phyloP scores from a whole-genome alignment of 2,797 vertebrate species.

The Clarias fuscus region DNA sequence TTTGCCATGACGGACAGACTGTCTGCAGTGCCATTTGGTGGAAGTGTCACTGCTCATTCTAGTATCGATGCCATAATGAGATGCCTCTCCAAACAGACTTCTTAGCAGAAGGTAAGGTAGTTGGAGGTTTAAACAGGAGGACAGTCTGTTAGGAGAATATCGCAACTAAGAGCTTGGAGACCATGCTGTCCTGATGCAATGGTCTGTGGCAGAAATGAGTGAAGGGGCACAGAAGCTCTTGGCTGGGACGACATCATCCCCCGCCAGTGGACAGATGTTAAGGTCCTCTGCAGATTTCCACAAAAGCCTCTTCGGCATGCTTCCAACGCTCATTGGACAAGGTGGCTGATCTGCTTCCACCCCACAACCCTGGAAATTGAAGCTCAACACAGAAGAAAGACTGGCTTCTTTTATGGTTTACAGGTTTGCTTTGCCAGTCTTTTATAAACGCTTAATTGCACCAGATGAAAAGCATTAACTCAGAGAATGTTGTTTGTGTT shows the following conservation, averaged over 20 bases:
- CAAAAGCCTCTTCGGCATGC: constrained; percentile 40
- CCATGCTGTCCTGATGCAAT: constrained; percentile 54
- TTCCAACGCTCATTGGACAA: constrained; percentile 34
- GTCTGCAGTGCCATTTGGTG: constrained; percentile 8
- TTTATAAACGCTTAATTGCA: constrained; percentile 43
- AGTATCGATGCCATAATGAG: constrained; percentile 16
- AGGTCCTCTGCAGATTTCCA: constrained; percentile 39
- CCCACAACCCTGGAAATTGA: not conserved
- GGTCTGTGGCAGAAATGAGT: constrained; percentile 31
- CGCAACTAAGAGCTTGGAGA: constrained; percentile 19
- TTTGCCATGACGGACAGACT: not conserved
- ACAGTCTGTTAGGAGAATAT: constrained; percentile 27
- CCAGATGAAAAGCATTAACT: constrained; percentile 46
- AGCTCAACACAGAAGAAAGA: not conserved
- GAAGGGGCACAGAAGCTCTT: constrained; percentile 24
- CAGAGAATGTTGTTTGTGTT: constrained; percentile 44
- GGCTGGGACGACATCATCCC: constrained; percentile 41
- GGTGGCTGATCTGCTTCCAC: constrained; percentile 32
- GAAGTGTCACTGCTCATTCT: not conserved
- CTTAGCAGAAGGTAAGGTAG: constrained; percentile 25
- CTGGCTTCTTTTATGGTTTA: constrained; percentile 18
- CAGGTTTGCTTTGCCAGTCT: constrained; percentile 44
- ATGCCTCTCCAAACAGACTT: constrained; percentile 9
- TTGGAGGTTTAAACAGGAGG: constrained; percentile 32
- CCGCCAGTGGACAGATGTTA: constrained; percentile 56